Base-by-base conservation (phyloP, 2,113 vertebrate genomes). In the Urocolius indicus region DNA sequence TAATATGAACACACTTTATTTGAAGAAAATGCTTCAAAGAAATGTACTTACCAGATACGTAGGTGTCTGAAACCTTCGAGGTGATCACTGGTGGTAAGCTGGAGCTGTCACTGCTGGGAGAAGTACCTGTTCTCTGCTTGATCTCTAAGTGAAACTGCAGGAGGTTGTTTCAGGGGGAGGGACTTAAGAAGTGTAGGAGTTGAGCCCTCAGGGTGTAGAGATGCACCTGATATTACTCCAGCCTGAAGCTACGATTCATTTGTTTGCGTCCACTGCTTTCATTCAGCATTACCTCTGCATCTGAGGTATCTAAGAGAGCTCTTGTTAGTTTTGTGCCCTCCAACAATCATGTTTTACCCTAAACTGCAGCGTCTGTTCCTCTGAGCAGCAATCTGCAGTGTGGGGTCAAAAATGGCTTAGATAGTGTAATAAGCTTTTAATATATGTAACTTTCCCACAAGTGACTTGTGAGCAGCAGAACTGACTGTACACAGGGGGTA, bases 161-260 rank as follows among this genome's bases (percentile, higher is more conserved):
- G 97, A 97, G 98, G 98, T 98, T 98, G 97, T 97, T 97, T 97
- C 94, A 94, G 98, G 98, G 98, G 99, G 99, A 98, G 99, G 98
- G 98, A 98, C 98, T 98, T 99, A 98, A 98, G 95, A 94, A 98
- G 98, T 98, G 97, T 98, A 99, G 98, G 98, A 99, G 98, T 98
- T 98, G 98, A 98, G 98, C 99, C 99, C 99, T 99, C 96, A 58
- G 99, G 99, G 98, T 98, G 98, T 98, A 98, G 97, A 98, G 98
- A 99, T 99, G 98, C 98, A 98, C 98, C 98, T 99, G 98, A 99
- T 99, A 99, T 99, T 99, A 98, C 98, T 98, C 98, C 98, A 96
- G 99, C 99, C 99, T 97, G 97, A 89, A 99, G 99, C 99, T 97
- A 99, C 98, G 89, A 95, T 98, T 98, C 98, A 97, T 97, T 98